Evolutionary conservation across 2,888 invertebrate species (phyloP).

Genomic region (Leptopilina myrica): DNA sequence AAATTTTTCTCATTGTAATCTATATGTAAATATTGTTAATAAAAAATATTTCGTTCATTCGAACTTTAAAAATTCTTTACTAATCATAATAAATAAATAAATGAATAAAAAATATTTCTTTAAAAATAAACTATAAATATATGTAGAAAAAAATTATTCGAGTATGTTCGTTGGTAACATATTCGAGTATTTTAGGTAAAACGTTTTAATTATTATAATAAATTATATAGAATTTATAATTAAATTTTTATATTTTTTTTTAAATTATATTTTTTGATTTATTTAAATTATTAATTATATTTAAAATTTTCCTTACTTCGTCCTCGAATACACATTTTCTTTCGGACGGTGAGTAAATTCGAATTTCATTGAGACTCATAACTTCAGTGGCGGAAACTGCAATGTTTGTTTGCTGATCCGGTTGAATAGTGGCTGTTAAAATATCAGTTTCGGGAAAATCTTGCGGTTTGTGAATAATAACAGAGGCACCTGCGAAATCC

Average conservation of each 20-base stretch:
- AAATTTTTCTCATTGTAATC: too few relatives aligned
- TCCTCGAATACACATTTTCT: background rate
- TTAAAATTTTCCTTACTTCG: conserved; percentile 11
- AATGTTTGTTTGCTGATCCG: conserved; percentile 5
- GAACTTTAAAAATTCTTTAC: too few relatives aligned
- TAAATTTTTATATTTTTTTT: background rate
- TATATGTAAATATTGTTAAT: too few relatives aligned
- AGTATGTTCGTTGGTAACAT: too few relatives aligned
- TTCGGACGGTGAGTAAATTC: background rate
- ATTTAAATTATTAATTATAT: too few relatives aligned
- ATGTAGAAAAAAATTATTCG: too few relatives aligned
- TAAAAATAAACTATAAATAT: too few relatives aligned
- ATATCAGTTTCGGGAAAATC: conserved; percentile 12
- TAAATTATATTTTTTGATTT: too few relatives aligned
- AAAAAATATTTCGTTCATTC: too few relatives aligned
- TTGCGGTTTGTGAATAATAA: background rate
- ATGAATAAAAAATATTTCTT: too few relatives aligned
- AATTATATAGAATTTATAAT: background rate
- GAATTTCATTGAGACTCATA: background rate
- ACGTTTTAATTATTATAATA: background rate
- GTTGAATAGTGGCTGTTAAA: background rate
- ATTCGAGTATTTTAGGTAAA: too few relatives aligned
- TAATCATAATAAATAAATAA: too few relatives aligned
- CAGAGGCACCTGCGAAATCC: background rate
- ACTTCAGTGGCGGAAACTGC: background rate